phyloP scores from a whole-genome alignment of 1,140 invertebrate genomes.

The Pectinophora gossypiella region DNA sequence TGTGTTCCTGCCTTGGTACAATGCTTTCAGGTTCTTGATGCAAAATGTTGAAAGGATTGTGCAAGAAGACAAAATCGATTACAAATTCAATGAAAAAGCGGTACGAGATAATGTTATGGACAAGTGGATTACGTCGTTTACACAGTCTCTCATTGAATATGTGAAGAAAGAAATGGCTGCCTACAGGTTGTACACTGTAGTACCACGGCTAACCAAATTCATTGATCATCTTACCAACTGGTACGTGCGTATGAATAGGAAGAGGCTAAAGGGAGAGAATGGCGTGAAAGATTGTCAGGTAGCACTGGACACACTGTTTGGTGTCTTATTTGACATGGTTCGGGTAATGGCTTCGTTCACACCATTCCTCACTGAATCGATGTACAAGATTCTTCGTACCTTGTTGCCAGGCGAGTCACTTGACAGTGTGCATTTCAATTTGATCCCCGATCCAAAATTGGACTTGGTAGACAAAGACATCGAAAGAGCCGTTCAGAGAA shows the following conservation, averaged over 20 bases:
- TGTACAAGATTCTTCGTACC: constrained; percentile 92
- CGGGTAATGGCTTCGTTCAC: constrained; percentile 98
- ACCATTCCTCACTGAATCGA: constrained; percentile 96
- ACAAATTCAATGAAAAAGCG: constrained; percentile 79
- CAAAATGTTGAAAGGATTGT: constrained; percentile 93
- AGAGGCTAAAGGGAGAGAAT: constrained; percentile 92
- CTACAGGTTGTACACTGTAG: constrained; percentile 96
- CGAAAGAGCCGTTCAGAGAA: constrained; percentile 91
- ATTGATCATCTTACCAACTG: constrained; percentile 99
- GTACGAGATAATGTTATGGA: constrained; percentile 94
- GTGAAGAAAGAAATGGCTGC: constrained; percentile 95
- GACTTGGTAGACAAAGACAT: constrained; percentile 90
- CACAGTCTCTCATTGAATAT: constrained; percentile 93
- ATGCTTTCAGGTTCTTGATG: constrained; percentile 96
- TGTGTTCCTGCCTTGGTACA: constrained; percentile 99
- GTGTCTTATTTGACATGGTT: constrained; percentile 92
- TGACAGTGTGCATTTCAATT: constrained; percentile 91
- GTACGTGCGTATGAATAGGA: constrained; percentile 98
- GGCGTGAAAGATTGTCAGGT: constrained; percentile 86
- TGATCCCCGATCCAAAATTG: constrained; percentile 85
- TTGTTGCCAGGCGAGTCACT: constrained; percentile 66
- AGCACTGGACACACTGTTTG: constrained; percentile 92
- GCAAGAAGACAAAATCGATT: constrained; percentile 80
- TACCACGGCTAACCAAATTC: constrained; percentile 95
- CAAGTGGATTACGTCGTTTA: constrained; percentile 97